phyloP scores from a whole-genome alignment of 2,113 vertebrate species.

The Haemorhous mexicanus region DNA sequence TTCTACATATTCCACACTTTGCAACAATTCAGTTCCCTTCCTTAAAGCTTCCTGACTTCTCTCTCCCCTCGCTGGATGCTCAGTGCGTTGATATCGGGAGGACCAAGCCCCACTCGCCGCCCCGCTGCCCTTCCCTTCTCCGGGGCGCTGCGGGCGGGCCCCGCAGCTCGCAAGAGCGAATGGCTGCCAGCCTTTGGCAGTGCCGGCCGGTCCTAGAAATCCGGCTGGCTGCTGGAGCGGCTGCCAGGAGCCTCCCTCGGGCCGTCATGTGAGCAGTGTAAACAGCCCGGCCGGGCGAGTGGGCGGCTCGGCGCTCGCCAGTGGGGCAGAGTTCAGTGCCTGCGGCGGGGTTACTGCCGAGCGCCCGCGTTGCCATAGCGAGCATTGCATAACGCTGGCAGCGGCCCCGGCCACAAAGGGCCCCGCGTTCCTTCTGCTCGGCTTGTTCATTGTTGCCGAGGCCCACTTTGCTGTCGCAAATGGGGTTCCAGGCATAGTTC shows the following conservation, averaged over 20 bases:
- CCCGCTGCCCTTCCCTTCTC: background rate
- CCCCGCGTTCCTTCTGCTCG: background rate
- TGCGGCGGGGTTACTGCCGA: constrained; percentile 75
- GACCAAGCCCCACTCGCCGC: accelerated
- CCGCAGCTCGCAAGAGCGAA: background rate
- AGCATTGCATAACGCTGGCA: constrained; percentile 15
- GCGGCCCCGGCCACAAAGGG: background rate
- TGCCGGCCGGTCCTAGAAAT: background rate
- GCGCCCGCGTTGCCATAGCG: constrained; percentile 73
- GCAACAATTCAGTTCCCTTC: background rate
- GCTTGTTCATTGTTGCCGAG: background rate
- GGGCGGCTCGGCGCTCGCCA: constrained; percentile 31
- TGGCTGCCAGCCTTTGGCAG: background rate
- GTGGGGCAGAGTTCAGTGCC: constrained; percentile 79
- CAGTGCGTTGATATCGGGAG: accelerated
- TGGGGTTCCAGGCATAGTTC: background rate
- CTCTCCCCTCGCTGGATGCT: background rate
- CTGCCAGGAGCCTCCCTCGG: constrained; percentile 20
- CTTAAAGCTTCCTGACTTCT: background rate
- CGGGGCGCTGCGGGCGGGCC: background rate
- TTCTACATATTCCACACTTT: background rate
- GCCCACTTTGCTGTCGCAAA: background rate
- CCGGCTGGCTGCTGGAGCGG: background rate
- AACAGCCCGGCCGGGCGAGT: constrained; percentile 41
- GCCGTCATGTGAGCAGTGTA: constrained; percentile 12